Conservation (phyloP, 2,888 invertebrate species). For the Leucophenga maculata region DNA sequence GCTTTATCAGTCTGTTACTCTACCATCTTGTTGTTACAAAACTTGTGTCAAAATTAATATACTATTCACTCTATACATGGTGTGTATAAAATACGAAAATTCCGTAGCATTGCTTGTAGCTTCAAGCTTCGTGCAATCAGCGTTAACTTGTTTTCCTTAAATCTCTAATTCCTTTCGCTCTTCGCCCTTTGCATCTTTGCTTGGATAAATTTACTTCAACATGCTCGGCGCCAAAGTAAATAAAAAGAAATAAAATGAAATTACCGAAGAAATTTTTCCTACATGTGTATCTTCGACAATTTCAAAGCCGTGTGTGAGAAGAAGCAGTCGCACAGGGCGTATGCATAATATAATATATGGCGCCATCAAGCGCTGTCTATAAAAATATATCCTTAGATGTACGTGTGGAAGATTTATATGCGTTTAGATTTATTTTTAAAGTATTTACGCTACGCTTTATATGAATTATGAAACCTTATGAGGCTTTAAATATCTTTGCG, state of each 20-base stretch:
- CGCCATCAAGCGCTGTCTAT: too few relatives aligned
- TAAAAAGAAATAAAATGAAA: slow-evolving; percentile 22
- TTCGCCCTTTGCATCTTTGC: neutral
- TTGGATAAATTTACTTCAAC: neutral
- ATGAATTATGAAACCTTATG: too few relatives aligned
- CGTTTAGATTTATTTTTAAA: too few relatives aligned
- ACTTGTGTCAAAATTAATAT: too few relatives aligned
- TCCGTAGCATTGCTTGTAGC: neutral
- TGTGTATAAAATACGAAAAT: neutral
- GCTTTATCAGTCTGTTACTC: too few relatives aligned
- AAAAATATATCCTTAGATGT: too few relatives aligned
- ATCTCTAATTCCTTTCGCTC: slow-evolving; percentile 45
- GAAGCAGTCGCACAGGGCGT: slow-evolving; percentile 7
- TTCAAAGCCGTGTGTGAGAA: too few relatives aligned
- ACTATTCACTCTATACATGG: too few relatives aligned
- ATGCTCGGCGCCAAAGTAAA: slow-evolving; percentile 4
- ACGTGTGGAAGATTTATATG: too few relatives aligned
- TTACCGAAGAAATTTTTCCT: slow-evolving; percentile 15
- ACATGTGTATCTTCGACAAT: neutral
- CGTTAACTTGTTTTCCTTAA: slow-evolving; percentile 61
- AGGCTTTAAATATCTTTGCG: too few relatives aligned
- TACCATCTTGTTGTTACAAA: too few relatives aligned
- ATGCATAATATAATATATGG: slow-evolving; percentile 11
- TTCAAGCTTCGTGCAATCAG: slow-evolving; percentile 60
- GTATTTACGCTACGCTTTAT: too few relatives aligned